Evolutionary conservation across 1,140 invertebrate genomes (phyloP).

Genomic region (Nasonia giraulti): DNA sequence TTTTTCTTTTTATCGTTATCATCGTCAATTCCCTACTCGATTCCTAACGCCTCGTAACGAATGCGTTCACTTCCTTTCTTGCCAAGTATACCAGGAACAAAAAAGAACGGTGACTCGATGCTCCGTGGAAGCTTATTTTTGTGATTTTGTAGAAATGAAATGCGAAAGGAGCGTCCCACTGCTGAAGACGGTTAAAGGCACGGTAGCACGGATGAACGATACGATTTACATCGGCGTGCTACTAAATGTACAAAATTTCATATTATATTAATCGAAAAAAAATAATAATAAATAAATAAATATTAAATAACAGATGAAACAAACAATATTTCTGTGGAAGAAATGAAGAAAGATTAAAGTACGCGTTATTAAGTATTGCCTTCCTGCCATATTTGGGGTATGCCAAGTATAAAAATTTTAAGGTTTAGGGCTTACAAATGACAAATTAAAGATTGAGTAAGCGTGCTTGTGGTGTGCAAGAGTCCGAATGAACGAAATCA

Average conservation of each 20-base stretch:
- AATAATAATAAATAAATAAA: constrained; percentile 47
- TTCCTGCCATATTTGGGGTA: constrained; percentile 76
- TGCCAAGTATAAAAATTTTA: constrained; percentile 76
- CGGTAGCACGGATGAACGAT: constrained; percentile 27
- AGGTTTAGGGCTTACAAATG: constrained; percentile 71
- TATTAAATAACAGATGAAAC: constrained; percentile 51
- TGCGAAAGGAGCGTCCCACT: constrained; percentile 38
- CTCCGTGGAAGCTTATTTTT: constrained; percentile 55
- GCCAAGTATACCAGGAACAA: constrained; percentile 23
- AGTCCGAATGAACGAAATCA: constrained; percentile 53
- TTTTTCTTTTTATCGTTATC: background rate
- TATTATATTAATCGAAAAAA: constrained; percentile 62
- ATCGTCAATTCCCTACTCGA: background rate
- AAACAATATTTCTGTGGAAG: constrained; percentile 46
- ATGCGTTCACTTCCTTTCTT: constrained; percentile 34
- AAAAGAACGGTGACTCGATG: constrained; percentile 44
- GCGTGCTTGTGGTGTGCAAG: constrained; percentile 59
- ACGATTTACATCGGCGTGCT: constrained; percentile 49
- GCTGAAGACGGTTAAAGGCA: constrained; percentile 21
- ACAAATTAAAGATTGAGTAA: constrained; percentile 64
- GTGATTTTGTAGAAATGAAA: constrained; percentile 52
- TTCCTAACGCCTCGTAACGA: background rate
- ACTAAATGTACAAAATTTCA: constrained; percentile 66
- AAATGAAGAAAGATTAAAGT: constrained; percentile 59
- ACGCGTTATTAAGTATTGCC: constrained; percentile 74